Evolutionary conservation across 2,797 vertebrate species (phyloP).

Genomic region (Lepilemur ruficaudatus): DNA sequence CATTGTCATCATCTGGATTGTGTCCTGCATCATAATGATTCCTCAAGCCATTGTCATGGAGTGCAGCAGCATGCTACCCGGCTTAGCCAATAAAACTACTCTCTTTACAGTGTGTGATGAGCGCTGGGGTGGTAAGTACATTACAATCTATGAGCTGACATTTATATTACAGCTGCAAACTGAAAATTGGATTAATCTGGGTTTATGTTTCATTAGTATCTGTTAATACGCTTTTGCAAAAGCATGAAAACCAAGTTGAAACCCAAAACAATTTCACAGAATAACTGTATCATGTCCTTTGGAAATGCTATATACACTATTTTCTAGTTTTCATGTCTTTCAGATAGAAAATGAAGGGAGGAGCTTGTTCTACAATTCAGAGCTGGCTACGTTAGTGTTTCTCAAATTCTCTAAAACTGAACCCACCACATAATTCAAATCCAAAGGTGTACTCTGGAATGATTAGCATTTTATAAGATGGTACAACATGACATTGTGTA

Average conservation of each 20-base stretch:
- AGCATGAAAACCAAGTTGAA: background rate
- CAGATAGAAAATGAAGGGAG: background rate
- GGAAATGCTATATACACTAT: background rate
- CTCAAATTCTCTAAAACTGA: background rate
- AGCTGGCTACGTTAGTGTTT: background rate
- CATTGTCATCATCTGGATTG: slow-evolving; percentile 95
- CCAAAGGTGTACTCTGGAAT: background rate
- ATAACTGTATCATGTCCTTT: background rate
- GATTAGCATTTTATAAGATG: background rate
- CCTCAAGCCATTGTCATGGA: slow-evolving; percentile 98
- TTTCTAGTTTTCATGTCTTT: background rate
- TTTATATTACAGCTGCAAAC: background rate
- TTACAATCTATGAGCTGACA: background rate
- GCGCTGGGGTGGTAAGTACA: slow-evolving; percentile 92
- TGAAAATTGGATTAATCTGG: background rate
- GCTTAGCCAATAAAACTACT: slow-evolving; percentile 95
- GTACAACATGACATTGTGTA: background rate
- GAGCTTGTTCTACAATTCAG: background rate
- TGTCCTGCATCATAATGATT: slow-evolving; percentile 96
- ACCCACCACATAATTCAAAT: background rate
- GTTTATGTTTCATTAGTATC: background rate
- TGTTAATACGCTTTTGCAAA: background rate
- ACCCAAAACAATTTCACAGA: background rate
- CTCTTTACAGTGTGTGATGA: slow-evolving; percentile 98
- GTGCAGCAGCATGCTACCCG: slow-evolving; percentile 93